These are phyloP conservation scores for Diorhabda carinulata DNA, from an alignment of 1,140 invertebrate species.

Conservation along the genomic window DNA sequence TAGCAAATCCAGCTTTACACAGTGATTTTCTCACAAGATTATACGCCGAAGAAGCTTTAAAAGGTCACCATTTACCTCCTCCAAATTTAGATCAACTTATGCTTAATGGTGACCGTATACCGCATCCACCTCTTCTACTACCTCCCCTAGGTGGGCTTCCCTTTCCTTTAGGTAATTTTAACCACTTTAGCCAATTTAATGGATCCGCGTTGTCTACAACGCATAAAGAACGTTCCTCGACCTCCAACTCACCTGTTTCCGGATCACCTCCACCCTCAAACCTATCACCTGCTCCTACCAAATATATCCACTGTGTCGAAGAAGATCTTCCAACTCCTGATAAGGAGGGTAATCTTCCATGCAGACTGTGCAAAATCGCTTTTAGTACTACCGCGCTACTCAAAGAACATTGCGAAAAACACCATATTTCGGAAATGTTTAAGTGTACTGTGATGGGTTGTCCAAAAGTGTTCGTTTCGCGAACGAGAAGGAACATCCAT, in stretches of 20 bases:
- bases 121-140: slow-evolving; percentile 51
- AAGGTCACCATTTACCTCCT: slow-evolving; percentile 46
- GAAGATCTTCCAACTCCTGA: slow-evolving; percentile 56
- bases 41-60: slow-evolving; percentile 64
- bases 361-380: slow-evolving; percentile 60
- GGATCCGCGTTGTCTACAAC: slow-evolving; percentile 38
- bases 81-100: slow-evolving; percentile 46
- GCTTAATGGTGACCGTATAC: slow-evolving; percentile 50
- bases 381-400: slow-evolving; percentile 58
- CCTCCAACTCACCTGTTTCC: slow-evolving; percentile 46
- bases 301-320: slow-evolving; percentile 51
- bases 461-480: slow-evolving; percentile 75
- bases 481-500: slow-evolving; percentile 70
- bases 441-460: slow-evolving; percentile 75
- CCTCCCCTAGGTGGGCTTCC: slow-evolving; percentile 45
- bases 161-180: slow-evolving; percentile 50
- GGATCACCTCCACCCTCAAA: slow-evolving; percentile 37
- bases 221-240: slow-evolving; percentile 45
- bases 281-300: slow-evolving; percentile 31
- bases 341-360: slow-evolving; percentile 60
- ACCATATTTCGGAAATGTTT: slow-evolving; percentile 71
- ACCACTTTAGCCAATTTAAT: slow-evolving; percentile 45
- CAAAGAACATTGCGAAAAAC: slow-evolving; percentile 64
- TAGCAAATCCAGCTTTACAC: slow-evolving; percentile 56
- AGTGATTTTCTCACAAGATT: slow-evolving; percentile 79